phyloP scores from a whole-genome alignment of 2,113 vertebrate genomes.

The Calidris pygmaea region DNA sequence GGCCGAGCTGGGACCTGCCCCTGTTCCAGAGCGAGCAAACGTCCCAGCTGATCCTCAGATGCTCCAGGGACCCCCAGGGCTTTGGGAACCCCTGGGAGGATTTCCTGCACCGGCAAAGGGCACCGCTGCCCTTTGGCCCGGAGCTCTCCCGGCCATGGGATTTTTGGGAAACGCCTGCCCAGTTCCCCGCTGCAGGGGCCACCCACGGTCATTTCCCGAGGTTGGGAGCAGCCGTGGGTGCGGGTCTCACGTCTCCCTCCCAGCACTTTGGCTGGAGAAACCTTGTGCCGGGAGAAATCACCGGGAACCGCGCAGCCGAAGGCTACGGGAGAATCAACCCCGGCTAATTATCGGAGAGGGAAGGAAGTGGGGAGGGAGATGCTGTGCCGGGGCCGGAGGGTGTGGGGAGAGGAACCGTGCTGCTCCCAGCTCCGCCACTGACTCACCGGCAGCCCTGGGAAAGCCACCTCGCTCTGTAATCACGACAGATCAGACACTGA shows the following conservation, averaged over 20 bases:
- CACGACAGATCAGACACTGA: neutral
- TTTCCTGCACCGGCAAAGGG: neutral
- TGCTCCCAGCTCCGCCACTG: neutral
- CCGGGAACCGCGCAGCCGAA: neutral
- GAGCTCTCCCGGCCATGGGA: neutral
- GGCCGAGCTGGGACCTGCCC: neutral
- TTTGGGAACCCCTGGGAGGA: neutral
- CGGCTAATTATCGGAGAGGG: neutral
- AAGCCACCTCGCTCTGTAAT: neutral
- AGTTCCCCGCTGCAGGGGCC: neutral
- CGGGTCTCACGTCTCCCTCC: neutral
- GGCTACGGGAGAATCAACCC: neutral
- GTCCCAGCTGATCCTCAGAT: neutral
- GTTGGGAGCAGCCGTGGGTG: neutral
- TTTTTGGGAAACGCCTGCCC: neutral
- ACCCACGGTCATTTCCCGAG: neutral
- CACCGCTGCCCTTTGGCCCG: neutral
- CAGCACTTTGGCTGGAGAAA: neutral
- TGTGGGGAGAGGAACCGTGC: constrained; percentile 13
- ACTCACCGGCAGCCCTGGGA: constrained; percentile 12
- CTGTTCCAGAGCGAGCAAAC: neutral
- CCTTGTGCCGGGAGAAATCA: neutral
- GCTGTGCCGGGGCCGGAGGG: neutral
- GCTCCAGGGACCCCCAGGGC: neutral
- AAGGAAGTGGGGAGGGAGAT: constrained; percentile 50